A percentile compares a stretch with the other conserved stretches of the same genome.
phyloP scores from a whole-genome alignment of 2,113 vertebrate species.

The Pomatorhinus ruficollis region DNA sequence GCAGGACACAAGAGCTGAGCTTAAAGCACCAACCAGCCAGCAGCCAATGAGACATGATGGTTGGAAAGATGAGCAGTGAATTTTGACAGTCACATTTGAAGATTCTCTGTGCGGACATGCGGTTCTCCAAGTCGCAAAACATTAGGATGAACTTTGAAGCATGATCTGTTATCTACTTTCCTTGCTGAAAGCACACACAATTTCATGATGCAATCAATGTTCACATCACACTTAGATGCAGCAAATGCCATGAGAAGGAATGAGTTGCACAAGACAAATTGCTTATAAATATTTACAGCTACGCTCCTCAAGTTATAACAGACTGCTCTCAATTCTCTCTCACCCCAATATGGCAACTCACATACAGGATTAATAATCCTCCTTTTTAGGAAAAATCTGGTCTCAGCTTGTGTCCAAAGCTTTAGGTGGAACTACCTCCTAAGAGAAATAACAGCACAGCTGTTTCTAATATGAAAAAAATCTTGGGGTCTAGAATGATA shows the following conservation, averaged over 20 bases:
- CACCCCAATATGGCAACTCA: not conserved
- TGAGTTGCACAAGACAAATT: not conserved
- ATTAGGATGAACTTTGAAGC: conserved; percentile 6
- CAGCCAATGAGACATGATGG: conserved; percentile 68
- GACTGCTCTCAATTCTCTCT: not conserved
- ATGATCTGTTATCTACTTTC: not conserved
- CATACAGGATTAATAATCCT: not conserved
- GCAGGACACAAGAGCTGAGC: conserved; percentile 36
- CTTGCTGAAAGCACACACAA: conserved; percentile 13
- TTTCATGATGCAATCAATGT: not conserved
- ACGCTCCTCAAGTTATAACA: not conserved
- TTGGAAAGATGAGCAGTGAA: not conserved
- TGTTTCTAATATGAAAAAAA: not conserved
- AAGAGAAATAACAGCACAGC: not conserved
- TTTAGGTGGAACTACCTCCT: not conserved
- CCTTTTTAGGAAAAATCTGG: not conserved
- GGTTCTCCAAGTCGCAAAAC: not conserved
- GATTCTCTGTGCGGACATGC: not conserved
- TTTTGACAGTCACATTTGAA: not conserved
- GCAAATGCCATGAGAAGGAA: not conserved
- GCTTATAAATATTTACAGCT: not conserved
- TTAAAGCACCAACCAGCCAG: conserved; percentile 69
- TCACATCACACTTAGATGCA: conserved; percentile 9
- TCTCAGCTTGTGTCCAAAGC: not conserved
- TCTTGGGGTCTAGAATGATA: not conserved